Evolutionary conservation across 1,140 invertebrate species (phyloP).

Genomic region (Drosophila tsacasi): DNA sequence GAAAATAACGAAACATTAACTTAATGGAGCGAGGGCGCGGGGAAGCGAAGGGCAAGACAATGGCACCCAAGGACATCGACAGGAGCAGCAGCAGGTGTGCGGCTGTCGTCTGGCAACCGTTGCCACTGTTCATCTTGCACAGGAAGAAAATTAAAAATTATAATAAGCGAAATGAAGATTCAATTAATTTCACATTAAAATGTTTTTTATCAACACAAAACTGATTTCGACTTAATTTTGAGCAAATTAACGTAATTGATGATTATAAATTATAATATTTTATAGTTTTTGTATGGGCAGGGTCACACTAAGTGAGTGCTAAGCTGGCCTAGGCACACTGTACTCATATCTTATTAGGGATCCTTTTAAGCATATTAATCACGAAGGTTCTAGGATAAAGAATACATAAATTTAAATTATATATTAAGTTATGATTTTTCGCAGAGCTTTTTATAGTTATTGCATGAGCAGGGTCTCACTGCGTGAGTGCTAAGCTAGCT

Average conservation of each 20-base stretch:
- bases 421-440: not conserved
- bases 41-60: conserved; percentile 42
- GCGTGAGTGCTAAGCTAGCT: too few relatives aligned
- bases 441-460: too few relatives aligned
- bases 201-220: not conserved
- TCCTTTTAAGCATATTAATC: too few relatives aligned
- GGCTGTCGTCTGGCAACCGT: conserved; percentile 59
- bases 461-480: too few relatives aligned
- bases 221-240: not conserved
- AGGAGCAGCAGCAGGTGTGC: conserved; percentile 12
- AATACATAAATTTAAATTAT: too few relatives aligned
- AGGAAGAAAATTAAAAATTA: not conserved
- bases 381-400: too few relatives aligned
- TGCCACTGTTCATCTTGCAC: conserved; percentile 45
- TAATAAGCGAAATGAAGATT: not conserved
- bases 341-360: too few relatives aligned
- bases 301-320: not conserved
- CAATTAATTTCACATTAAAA: not conserved
- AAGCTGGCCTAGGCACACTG: not conserved
- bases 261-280: not conserved
- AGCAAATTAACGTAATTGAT: not conserved
- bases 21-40: conserved; percentile 54
- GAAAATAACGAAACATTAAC: conserved; percentile 76
- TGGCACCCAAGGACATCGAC: conserved; percentile 63
- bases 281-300: not conserved